Percentiles rank a stretch among this genome's conserved stretches.
These are phyloP conservation scores for Lutjanus argentimaculatus DNA, from an alignment of 2,797 vertebrate genomes.

Conservation along the genomic window DNA sequence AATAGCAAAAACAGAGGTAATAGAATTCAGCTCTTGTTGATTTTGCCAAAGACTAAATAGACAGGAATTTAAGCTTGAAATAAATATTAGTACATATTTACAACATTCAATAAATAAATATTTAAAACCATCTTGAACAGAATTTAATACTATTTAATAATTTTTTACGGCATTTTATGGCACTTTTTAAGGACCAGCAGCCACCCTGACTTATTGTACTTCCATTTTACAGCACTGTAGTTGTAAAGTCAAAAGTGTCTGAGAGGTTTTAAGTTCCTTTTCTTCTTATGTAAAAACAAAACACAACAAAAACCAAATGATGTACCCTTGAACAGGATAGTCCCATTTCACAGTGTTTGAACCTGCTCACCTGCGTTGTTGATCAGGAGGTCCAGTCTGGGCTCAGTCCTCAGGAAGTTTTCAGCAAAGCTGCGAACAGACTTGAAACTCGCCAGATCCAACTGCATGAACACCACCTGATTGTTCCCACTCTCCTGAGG, in stretches of 20 bases:
- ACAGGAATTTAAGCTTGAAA: too few relatives aligned
- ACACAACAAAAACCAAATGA: background rate
- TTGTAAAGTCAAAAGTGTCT: background rate
- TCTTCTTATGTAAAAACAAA: background rate
- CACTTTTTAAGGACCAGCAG: too few relatives aligned
- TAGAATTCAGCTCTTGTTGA: too few relatives aligned
- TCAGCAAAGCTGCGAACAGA: slow-evolving; percentile 90
- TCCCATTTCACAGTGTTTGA: background rate
- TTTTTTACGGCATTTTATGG: too few relatives aligned
- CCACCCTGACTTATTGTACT: too few relatives aligned
- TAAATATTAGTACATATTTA: too few relatives aligned
- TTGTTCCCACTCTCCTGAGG: slow-evolving; percentile 89
- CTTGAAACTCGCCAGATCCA: slow-evolving; percentile 90
- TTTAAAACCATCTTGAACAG: too few relatives aligned
- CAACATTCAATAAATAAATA: too few relatives aligned
- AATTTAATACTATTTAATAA: too few relatives aligned
- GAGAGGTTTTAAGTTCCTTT: background rate
- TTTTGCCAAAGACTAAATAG: too few relatives aligned
- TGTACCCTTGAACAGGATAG: accelerated
- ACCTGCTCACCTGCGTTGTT: slow-evolving; percentile 92
- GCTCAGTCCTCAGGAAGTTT: slow-evolving; percentile 89
- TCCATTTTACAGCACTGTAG: background rate
- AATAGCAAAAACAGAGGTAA: too few relatives aligned
- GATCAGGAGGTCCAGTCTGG: slow-evolving; percentile 92
- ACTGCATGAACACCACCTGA: slow-evolving; percentile 90